Base-by-base conservation (phyloP, 2,888 invertebrate genomes). In the Pristionchus exspectatus region DNA sequence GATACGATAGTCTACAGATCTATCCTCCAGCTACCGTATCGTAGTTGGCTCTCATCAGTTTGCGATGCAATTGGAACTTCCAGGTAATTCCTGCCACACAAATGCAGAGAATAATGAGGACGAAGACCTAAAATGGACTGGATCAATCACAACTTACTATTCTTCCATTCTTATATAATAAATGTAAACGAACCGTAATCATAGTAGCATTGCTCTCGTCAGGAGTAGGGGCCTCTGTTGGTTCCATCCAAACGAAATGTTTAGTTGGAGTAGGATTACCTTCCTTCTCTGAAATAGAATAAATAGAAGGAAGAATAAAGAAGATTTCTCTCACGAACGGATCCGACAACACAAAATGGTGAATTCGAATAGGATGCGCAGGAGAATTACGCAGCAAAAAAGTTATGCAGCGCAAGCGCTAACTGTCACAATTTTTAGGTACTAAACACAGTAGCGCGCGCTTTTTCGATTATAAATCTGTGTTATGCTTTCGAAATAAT, bases 11-110 rank as follows among this genome's bases (percentile, higher is more conserved):
- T 24, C 24, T 44, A 18, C 21, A 21, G 44, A 50, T 50, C n/a
- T 93, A 94, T 90, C 94, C 94, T 14, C 92, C 94, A 21, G 94
- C 93, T 5, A 95, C 95, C 0, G 94, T 94, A 85, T 93, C 94
- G 88, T 95, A 95, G 90, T 92, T 94, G n/a, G 93, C 92, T 18
- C 95, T 94, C 94, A 94, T 93, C 54, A 94, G 94, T 56, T 94
- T 93, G 89, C 92, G 94, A 91, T 95, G 95, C 56, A 95, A 90
- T 88, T 94, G 93, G 89, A 93, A 92, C 87, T 95, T 95, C 93
- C 93, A 95, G 4, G 95, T 93, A 83, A 93, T 93, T 69, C 95
- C 95, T 56, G 94, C 94, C 50, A 94, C 92, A 16, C 94, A 90
- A 87, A 95, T 95, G 77, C 94, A 92, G n/a, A 95, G 90, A 90